These are phyloP conservation scores for Toxotes chatareus DNA, from an alignment of 2,113 vertebrate species.

Conservation along the genomic window DNA sequence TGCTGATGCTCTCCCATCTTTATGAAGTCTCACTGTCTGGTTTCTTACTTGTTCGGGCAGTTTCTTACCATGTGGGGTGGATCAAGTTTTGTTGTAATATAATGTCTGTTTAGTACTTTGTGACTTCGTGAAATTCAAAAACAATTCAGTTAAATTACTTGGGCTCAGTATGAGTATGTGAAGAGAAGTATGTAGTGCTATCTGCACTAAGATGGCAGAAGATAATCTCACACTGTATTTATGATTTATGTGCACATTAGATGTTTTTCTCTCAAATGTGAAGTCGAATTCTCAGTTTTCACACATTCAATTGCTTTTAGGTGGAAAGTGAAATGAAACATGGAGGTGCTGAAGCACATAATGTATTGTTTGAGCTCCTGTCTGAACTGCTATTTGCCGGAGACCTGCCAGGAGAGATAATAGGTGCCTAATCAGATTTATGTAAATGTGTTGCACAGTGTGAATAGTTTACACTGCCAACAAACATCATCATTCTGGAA, in stretches of 20 bases:
- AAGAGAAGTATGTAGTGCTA: neutral
- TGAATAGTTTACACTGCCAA: neutral
- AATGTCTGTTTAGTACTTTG: neutral
- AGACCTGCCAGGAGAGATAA: neutral
- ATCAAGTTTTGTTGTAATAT: no score
- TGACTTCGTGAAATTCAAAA: neutral
- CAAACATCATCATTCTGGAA: neutral
- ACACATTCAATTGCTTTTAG: conserved; percentile 28
- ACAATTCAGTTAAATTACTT: neutral
- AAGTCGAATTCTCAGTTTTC: conserved; percentile 21
- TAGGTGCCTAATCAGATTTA: neutral
- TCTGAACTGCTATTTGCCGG: neutral
- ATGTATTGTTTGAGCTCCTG: neutral
- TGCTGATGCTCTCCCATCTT: no score
- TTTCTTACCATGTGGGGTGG: no score
- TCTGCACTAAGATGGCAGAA: neutral
- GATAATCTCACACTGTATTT: conserved; percentile 13
- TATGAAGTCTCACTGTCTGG: no score
- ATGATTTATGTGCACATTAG: neutral
- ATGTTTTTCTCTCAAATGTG: neutral
- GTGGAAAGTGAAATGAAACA: conserved; percentile 30
- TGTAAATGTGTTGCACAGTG: conserved; percentile 8
- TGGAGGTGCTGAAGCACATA: conserved; percentile 21
- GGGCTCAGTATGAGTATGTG: neutral
- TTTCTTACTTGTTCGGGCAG: no score